Base-by-base conservation (phyloP, 2,888 invertebrate genomes). In the Hetaerina titia region DNA sequence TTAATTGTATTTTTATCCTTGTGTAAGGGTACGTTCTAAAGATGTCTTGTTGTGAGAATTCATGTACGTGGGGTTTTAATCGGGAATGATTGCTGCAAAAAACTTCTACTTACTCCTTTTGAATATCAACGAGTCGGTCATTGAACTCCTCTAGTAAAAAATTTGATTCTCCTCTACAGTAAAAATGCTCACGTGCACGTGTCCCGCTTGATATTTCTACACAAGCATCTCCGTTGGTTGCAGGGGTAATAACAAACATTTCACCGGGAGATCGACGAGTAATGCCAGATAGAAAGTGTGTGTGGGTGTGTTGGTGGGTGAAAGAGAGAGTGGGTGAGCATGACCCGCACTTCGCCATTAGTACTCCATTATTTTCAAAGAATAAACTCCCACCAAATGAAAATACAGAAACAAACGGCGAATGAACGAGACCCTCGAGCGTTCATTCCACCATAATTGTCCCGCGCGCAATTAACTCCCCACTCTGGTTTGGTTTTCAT, bases 401-500 rank as follows among this genome's bases (percentile, higher is more conserved):
- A 31, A 81, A 81, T 31, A 13, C 31, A 31, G 31, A 31, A 31
- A 81, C 13, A 31, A 31, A 13, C 31, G 5, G 13, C 69, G 69
- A 8, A 69, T 22, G 69, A 69, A n/a, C 25, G 6, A 31, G 31
- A 81, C 31, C 15, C 31, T 25, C 81, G 81, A 81, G 31, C 81
- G 25, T 31, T 31, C 81, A 31, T n/a, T 69, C 69, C 69, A 69
- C n/a, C n/a, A n/a, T 69, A 69, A 69, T 69, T 81, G 81, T 81
- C 31, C 81, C 81, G 31, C 81, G 81, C 81, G 81, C 81, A 81
- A 81, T 81, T 81, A 81, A 81, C 81, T 81, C 31, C 11, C 9
- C 31, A 81, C 81, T 81, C 31, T 81, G 11, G 31, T 31, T 25
- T 15, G 81, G 81, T 81, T 81, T 9, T 81, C 25, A 31, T 81